Evolutionary conservation across 1,140 invertebrate genomes (phyloP).

Genomic region (Eurytemora carolleeae): DNA sequence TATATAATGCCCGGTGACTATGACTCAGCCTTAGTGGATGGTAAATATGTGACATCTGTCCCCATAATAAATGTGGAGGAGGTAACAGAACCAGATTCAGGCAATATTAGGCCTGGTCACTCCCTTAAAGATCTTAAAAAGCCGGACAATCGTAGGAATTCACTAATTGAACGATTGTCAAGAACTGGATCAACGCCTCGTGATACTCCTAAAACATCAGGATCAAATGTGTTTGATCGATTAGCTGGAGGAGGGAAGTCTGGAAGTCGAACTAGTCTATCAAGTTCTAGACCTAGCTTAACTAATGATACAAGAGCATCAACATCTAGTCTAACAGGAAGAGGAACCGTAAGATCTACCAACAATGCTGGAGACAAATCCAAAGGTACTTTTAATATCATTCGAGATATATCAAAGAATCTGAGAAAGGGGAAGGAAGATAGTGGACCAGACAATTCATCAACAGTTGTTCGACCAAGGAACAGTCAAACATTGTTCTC

Average conservation of each 20-base stretch:
- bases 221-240: constrained; percentile 13
- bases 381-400: too few relatives aligned
- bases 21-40: constrained; percentile 9
- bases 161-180: constrained; percentile 8
- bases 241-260: background rate
- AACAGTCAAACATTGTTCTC: too few relatives aligned
- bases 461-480: too few relatives aligned
- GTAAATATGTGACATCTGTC: constrained; percentile 14
- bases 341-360: background rate
- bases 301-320: background rate
- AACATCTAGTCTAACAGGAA: background rate
- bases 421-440: too few relatives aligned
- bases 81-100: background rate
- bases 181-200: background rate
- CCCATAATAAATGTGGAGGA: constrained; percentile 9
- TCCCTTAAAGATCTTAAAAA: constrained; percentile 4
- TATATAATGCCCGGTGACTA: constrained; percentile 7
- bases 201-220: too few relatives aligned
- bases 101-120: constrained; percentile 4
- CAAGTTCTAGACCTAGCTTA: background rate
- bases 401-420: too few relatives aligned
- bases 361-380: background rate
- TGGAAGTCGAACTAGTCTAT: background rate
- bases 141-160: background rate
- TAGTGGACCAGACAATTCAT: too few relatives aligned